Evolutionary conservation across 1,140 invertebrate species (phyloP), one percentile per base, ranked within the genome.

Genomic region (Macrotrachela quadricornifera): DNA sequence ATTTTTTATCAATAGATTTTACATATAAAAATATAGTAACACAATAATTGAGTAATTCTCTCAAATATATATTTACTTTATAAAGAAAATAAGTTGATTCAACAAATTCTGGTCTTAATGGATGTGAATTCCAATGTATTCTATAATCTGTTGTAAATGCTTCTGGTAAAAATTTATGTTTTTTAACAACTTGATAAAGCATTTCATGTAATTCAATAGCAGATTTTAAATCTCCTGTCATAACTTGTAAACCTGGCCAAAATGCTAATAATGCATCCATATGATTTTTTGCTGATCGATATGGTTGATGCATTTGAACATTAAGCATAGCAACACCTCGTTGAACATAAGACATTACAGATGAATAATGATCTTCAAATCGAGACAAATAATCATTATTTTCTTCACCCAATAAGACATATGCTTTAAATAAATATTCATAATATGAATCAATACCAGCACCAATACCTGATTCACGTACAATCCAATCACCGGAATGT

Each of bases 391-490:
- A 95, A 58, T 51, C 8, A 30, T 30, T 30, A 30, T 30, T 46
- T 63, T 79, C 86, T 75, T 78, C 91, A 64, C 70, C 88, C n/a
- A 78, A 61, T 21, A 79, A 60, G 52, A 79, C 73, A 57, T 79
- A 79, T 2, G 87, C 87, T 70, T 96, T 96, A 15, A 96, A 75
- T 58, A 86, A 84, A 69, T 97, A 97, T 69, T 96, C 91, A 67
- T 95, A 96, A 67, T 96, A 97, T 0, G 87, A 94, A 69, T 97
- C 91, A 58, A 95, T 95, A 11, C 92, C 91, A 42, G 91, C 92
- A n/a, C 92, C 92, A 16, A 96, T 87, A 6, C 90, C 88, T 37
- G 85, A 85, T 67, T 96, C 90, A 71, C 60, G 48, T 59, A 88
- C 73, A 8, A 95, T 79, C 90, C 90, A 96, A 69, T 95, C 87